These are phyloP conservation scores for Seira sanloemensis DNA, from an alignment of 2,888 invertebrate genomes.

Conservation along the genomic window DNA sequence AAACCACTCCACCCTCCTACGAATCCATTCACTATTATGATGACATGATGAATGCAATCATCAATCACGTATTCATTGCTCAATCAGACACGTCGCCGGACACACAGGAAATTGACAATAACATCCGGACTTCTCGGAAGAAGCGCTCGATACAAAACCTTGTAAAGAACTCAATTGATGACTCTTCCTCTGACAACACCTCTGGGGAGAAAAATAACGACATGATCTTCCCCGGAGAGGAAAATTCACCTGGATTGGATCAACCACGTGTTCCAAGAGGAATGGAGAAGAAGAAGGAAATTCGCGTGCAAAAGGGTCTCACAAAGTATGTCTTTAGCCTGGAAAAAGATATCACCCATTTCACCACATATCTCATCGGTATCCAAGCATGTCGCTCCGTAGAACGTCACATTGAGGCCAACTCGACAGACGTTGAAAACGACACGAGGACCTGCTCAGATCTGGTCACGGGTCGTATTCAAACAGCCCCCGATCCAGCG, in stretches of 20 bases:
- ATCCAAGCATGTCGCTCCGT: conserved; percentile 85
- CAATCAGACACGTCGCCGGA: neutral
- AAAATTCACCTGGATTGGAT: conserved; percentile 36
- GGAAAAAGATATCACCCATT: conserved; percentile 84
- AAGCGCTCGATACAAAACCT: conserved; percentile 24
- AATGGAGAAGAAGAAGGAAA: conserved; percentile 74
- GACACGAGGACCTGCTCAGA: conserved; percentile 76
- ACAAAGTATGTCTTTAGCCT: conserved; percentile 74
- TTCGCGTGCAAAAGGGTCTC: conserved; percentile 76
- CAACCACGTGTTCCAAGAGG: conserved; percentile 72
- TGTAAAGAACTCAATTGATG: neutral
- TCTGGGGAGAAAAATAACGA: conserved; percentile 37
- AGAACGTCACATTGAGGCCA: conserved; percentile 63
- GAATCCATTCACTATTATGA: conserved; percentile 34
- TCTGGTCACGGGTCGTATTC: conserved; percentile 76
- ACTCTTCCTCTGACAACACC: conserved; percentile 19
- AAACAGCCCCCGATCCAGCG: conserved; percentile 77
- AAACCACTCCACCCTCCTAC: conserved; percentile 21
- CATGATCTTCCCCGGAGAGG: conserved; percentile 49
- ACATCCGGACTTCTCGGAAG: neutral
- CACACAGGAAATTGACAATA: conserved; percentile 22
- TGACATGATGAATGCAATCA: conserved; percentile 65
- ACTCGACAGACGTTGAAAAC: conserved; percentile 76
- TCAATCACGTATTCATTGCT: conserved; percentile 66
- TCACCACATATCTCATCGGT: conserved; percentile 84